These are phyloP conservation scores for Babylonia areolata DNA, from an alignment of 1,140 invertebrate species.

Conservation along the genomic window DNA sequence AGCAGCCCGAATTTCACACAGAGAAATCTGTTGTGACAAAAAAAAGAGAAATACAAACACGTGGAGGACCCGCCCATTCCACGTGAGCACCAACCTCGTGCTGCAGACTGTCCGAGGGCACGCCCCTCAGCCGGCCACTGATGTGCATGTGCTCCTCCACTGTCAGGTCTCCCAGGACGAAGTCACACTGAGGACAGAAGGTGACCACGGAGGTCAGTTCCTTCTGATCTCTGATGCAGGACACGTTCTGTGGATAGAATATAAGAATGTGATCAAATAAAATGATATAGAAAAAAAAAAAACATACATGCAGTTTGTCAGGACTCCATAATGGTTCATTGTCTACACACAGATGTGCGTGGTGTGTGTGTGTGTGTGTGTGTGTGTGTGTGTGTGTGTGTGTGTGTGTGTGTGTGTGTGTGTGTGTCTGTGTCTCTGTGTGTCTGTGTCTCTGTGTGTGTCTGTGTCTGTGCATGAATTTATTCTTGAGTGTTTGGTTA, in stretches of 20 bases:
- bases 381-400: slow-evolving; percentile 11
- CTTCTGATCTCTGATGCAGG: background rate
- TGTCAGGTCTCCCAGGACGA: background rate
- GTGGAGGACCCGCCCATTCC: no score
- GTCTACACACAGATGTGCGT: no score
- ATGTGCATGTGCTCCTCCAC: slow-evolving; percentile 31
- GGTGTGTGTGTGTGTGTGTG: background rate
- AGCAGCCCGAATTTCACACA: no score
- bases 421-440: no score
- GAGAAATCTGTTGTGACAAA: no score
- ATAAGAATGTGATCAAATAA: background rate
- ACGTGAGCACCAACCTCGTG: background rate
- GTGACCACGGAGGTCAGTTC: background rate
- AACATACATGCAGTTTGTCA: no score
- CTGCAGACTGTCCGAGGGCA: background rate
- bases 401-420: no score
- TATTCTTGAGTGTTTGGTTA: no score
- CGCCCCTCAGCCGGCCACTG: slow-evolving; percentile 11
- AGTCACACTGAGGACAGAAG: slow-evolving; percentile 19
- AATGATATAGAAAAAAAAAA: background rate
- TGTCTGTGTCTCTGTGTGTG: no score
- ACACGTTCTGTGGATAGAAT: slow-evolving; percentile 13
- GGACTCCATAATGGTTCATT: no score
- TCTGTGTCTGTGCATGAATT: no score
- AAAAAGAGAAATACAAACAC: no score